Conservation (phyloP, 1,140 invertebrate genomes). For the Cydia fagiglandana region DNA sequence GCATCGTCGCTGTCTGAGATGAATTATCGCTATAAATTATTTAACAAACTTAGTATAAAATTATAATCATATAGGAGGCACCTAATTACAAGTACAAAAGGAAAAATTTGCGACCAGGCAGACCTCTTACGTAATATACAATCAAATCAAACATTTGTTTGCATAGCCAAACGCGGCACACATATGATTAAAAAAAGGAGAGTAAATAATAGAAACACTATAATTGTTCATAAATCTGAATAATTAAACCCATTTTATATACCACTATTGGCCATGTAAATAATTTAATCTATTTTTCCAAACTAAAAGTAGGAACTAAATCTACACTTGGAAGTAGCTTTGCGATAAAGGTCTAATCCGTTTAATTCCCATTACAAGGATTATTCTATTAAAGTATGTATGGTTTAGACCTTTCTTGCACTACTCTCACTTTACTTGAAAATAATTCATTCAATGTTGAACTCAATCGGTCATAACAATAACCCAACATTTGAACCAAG, state of each 20-base stretch:
- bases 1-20: neutral
- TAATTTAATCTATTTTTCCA: neutral
- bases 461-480: neutral
- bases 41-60: slow-evolving; percentile 1
- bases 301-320: slow-evolving; percentile 5
- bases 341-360: neutral
- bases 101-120: neutral
- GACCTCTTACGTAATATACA: neutral
- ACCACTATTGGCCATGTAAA: neutral
- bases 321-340: slow-evolving; percentile 2
- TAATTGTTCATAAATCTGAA: neutral
- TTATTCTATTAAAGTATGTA: neutral
- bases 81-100: neutral
- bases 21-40: slow-evolving; percentile 3
- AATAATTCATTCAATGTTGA: neutral
- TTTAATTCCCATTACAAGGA: neutral
- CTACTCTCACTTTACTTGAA: neutral
- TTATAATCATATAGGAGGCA: slow-evolving; percentile 2
- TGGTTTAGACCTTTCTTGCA: neutral
- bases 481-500: neutral
- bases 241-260: neutral
- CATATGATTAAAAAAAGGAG: neutral
- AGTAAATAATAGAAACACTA: neutral
- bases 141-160: neutral
- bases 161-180: neutral